Conservation (phyloP, 2,113 vertebrate genomes). For the Crocuta crocuta region DNA sequence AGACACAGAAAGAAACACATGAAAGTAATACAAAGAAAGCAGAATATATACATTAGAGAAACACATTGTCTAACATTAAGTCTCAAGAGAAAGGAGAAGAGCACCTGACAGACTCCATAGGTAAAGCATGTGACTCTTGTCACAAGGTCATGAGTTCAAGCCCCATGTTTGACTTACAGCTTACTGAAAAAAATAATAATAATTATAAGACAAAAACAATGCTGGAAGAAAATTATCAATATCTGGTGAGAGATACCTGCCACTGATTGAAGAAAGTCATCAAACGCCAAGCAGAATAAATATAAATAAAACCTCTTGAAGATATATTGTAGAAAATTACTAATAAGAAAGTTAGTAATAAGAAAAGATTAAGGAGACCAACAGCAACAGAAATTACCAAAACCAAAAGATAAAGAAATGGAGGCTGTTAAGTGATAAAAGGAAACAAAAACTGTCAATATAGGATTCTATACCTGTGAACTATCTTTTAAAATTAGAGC, state of each 20-base stretch:
- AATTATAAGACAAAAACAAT: not conserved
- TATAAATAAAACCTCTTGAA: not conserved
- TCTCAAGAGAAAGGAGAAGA: not conserved
- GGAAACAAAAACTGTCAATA: too few species aligned
- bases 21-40: not conserved
- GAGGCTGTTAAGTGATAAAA: not conserved
- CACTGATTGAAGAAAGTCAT: not conserved
- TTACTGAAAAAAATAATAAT: not conserved
- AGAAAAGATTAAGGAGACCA: not conserved
- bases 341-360: not conserved
- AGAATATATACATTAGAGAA: not conserved
- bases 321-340: not conserved
- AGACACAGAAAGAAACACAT: not conserved
- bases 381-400: not conserved
- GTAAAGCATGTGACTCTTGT: not conserved
- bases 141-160: not conserved
- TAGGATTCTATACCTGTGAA: not conserved
- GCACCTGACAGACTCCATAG: not conserved
- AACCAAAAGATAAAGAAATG: not conserved
- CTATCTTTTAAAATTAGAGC: not conserved
- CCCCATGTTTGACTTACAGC: not conserved
- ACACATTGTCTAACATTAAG: not conserved
- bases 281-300: not conserved
- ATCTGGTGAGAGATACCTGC: not conserved
- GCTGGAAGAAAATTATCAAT: not conserved